phyloP scores from a whole-genome alignment of 2,888 invertebrate species.

The Aleiodes testaceus region DNA sequence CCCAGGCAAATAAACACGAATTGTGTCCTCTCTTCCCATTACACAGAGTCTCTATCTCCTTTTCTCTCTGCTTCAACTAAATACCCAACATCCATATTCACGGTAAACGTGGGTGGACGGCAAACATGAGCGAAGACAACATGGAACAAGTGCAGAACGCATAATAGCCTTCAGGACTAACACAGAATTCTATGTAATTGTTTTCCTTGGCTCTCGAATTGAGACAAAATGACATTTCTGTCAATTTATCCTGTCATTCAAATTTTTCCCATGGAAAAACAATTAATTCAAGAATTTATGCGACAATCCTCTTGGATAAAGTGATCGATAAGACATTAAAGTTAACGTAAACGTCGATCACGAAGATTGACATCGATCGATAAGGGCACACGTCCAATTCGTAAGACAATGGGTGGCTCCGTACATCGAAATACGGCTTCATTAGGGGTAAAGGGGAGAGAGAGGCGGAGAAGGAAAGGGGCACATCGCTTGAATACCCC shows the following conservation, averaged over 20 bases:
- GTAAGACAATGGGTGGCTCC: constrained; percentile 57
- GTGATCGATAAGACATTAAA: constrained; percentile 51
- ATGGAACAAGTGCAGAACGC: constrained; percentile 37
- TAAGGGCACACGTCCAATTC: constrained; percentile 56
- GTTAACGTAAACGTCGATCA: constrained; percentile 53
- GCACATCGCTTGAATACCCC: constrained; percentile 48
- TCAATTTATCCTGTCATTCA: too few relatives aligned
- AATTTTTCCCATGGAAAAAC: too few relatives aligned
- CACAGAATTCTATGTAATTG: constrained; percentile 22
- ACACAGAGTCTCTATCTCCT: constrained; percentile 1
- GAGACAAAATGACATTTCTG: constrained; percentile 52
- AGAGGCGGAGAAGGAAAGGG: not conserved
- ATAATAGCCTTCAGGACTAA: constrained; percentile 8
- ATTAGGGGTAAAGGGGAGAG: constrained; percentile 52
- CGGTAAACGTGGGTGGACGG: constrained; percentile 67
- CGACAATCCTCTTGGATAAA: constrained; percentile 50
- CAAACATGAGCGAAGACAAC: constrained; percentile 64
- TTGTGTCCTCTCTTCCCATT: constrained; percentile 13
- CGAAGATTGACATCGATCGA: constrained; percentile 57
- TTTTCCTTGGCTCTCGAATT: not conserved
- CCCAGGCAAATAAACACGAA: constrained; percentile 3
- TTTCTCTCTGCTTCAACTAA: constrained; percentile 55
- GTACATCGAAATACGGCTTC: constrained; percentile 61
- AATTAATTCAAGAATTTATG: too few relatives aligned
- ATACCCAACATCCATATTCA: constrained; percentile 67